A percentile compares a stretch with the other conserved stretches of the same genome.
Conservation (phyloP, 2,888 invertebrate genomes). For the Litoditis marina region DNA sequence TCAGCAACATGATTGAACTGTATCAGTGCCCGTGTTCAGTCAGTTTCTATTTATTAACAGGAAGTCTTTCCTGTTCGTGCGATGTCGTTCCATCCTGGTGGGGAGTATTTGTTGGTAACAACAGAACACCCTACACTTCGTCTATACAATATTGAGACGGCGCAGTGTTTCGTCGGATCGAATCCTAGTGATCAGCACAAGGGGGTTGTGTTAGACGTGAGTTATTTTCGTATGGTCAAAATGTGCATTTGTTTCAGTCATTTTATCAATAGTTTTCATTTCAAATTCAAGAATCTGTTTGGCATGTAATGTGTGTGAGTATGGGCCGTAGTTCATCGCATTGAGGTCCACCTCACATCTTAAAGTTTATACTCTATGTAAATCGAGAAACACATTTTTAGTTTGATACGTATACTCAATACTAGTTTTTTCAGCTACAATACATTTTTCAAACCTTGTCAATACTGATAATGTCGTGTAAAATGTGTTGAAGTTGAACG, state of each 20-base stretch:
- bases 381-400: too few species aligned
- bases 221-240: too few species aligned
- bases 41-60: slow-evolving; percentile 63
- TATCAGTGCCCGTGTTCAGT: neutral
- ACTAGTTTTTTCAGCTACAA: too few species aligned
- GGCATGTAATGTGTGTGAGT: neutral
- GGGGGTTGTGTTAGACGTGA: slow-evolving; percentile 64
- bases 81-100: slow-evolving; percentile 89
- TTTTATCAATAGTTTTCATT: too few species aligned
- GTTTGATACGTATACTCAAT: too few species aligned
- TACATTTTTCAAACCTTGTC: too few species aligned
- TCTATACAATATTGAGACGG: slow-evolving; percentile 88
- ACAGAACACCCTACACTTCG: slow-evolving; percentile 81
- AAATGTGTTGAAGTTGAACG: neutral
- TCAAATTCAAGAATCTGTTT: too few species aligned
- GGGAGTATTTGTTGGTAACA: slow-evolving; percentile 88
- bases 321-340: too few species aligned
- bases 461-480: too few species aligned
- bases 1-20: too few species aligned
- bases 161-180: slow-evolving; percentile 88
- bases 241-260: too few species aligned
- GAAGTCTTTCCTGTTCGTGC: slow-evolving; percentile 87
- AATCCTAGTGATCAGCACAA: slow-evolving; percentile 72
- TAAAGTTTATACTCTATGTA: neutral
- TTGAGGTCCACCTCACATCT: too few species aligned